These are phyloP conservation scores for Ylistrum balloti DNA, from an alignment of 1,140 invertebrate species.

Conservation along the genomic window DNA sequence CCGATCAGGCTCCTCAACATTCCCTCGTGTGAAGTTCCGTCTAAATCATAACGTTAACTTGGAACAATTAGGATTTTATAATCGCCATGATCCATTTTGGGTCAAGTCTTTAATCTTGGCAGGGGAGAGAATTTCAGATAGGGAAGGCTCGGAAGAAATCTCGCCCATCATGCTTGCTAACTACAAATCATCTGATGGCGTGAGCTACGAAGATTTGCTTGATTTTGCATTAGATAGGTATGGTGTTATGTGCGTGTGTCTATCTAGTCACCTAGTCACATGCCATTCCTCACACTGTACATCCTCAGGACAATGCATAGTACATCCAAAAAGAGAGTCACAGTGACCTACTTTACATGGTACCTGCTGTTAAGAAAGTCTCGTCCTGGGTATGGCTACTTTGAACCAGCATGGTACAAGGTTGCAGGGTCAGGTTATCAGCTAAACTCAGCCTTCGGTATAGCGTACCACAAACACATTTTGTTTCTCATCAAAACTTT, in stretches of 20 bases:
- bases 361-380: no score
- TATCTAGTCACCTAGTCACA: conserved; percentile 47
- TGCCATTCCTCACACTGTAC: background rate
- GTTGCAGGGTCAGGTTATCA: background rate
- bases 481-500: no score
- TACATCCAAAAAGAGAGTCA: background rate
- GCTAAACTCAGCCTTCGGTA: background rate
- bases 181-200: conserved; percentile 85
- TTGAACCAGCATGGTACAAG: conserved; percentile 1
- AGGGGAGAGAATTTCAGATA: conserved; percentile 68
- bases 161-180: conserved; percentile 75
- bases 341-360: background rate
- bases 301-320: background rate
- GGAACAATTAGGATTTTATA: conserved; percentile 78
- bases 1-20: conserved; percentile 63
- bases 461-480: background rate
- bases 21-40: conserved; percentile 69
- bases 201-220: conserved; percentile 95
- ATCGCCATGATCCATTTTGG: conserved; percentile 78
- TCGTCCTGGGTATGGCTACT: no score
- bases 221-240: conserved; percentile 91
- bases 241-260: conserved; percentile 58
- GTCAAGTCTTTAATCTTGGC: conserved; percentile 70
- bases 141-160: conserved; percentile 68
- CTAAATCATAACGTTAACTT: conserved; percentile 70